Evolutionary conservation across 2,797 vertebrate genomes (phyloP), one percentile per base, ranked within the genome.

Genomic region (Spheniscus humboldti): DNA sequence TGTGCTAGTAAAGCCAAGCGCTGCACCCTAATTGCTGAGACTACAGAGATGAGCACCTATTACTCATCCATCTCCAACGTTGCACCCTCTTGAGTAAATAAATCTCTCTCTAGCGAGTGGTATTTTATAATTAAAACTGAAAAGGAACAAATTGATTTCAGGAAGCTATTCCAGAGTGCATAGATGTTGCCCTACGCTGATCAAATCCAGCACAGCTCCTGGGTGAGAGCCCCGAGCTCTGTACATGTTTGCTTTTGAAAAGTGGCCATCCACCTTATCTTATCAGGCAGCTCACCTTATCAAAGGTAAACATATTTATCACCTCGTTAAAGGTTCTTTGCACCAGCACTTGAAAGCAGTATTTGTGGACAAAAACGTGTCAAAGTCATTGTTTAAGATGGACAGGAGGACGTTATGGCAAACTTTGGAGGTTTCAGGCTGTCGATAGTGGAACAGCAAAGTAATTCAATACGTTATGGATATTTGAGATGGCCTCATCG

Each of bases 301-400:
- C 99, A 99, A 98, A 99, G 98, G 99, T 99, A 99, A 99, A 99
- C 98, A 98, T 97, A 97, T 98, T 99, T 98, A 98, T 98, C 98
- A 97, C 97, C 98, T 99, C 98, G 97, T 99, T 99, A 99, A 98
- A 98, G 96, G 95, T 98, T 98, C 98, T 98, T 98, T 98, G 98
- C 98, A 98, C 97, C 96, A 96, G 97, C 97, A 98, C 98, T 99
- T 97, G 96, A 98, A 98, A 98, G 97, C 95, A 90, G 17, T 97
- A 98, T 99, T 99, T 98, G 98, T 97, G 97, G 98, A 98, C 98
- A 98, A 96, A 97, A 98, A 93, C 96, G 93, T 97, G 97, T 98
- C 98, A 98, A 96, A 98, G 89, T 92, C 92, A 90, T 95, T 88
- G 91, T 97, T 90, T 90, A 77, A 96, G 94, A 85, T 0, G 5